Percentiles rank a stretch among this genome's conserved stretches.
Evolutionary conservation across 1,140 invertebrate genomes (phyloP).

Genomic region (Cyphomyrmex costatus): DNA sequence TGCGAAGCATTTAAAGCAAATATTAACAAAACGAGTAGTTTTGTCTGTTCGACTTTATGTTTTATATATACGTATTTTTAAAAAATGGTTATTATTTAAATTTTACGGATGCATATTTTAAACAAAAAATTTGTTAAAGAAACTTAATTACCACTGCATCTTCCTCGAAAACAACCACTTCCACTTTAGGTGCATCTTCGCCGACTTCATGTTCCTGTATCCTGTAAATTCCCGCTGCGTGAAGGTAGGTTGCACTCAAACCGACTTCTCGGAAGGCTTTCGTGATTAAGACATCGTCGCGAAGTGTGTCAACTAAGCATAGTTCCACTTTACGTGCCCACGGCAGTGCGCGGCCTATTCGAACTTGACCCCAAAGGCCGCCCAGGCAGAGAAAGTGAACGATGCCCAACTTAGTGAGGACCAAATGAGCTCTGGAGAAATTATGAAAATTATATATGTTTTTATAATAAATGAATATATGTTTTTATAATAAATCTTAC

Average conservation of each 20-base stretch:
- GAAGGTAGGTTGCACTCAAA: conserved; percentile 79
- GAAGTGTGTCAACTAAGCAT: conserved; percentile 81
- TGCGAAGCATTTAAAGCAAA: neutral
- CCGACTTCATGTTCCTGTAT: conserved; percentile 79
- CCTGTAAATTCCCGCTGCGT: conserved; percentile 80
- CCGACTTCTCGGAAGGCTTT: conserved; percentile 81
- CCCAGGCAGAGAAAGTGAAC: conserved; percentile 84
- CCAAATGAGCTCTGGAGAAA: conserved; percentile 78
- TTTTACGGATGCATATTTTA: neutral
- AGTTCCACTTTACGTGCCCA: conserved; percentile 83
- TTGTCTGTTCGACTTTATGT: neutral
- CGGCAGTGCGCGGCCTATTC: conserved; percentile 81
- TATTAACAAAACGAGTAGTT: neutral
- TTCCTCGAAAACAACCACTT: conserved; percentile 81
- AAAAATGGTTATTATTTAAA: neutral
- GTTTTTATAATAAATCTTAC: neutral
- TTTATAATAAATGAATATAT: neutral
- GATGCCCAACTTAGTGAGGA: conserved; percentile 79
- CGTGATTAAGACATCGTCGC: conserved; percentile 81
- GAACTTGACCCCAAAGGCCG: conserved; percentile 83
- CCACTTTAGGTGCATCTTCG: conserved; percentile 79
- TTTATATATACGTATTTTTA: neutral
- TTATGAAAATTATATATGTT: neutral
- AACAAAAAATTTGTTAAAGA: neutral
- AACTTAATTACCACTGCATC: conserved; percentile 76